phyloP scores from a whole-genome alignment of 1,140 invertebrate genomes.

The Drosophila malerkotliana region DNA sequence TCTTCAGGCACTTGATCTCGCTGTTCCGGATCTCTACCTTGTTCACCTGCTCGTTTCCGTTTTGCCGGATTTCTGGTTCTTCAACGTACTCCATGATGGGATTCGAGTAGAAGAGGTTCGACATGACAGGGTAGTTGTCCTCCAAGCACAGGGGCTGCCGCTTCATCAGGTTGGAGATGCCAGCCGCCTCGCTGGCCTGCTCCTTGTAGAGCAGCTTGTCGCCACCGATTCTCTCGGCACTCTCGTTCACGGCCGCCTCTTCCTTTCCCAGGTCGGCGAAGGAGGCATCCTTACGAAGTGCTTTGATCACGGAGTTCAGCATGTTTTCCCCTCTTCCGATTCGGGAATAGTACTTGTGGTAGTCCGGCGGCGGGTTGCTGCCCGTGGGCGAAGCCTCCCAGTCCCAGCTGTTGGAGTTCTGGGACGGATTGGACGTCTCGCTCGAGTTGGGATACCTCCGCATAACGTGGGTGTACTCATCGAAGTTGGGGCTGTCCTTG shows the following conservation, averaged over 20 bases:
- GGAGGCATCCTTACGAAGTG: conserved; percentile 62
- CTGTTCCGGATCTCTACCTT: conserved; percentile 70
- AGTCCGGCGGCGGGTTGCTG: conserved; percentile 33
- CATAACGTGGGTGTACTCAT: conserved; percentile 56
- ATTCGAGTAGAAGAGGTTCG: conserved; percentile 47
- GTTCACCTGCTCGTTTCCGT: conserved; percentile 40
- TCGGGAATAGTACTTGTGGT: conserved; percentile 60
- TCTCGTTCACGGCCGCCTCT: conserved; percentile 57
- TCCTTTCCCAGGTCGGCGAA: conserved; percentile 61
- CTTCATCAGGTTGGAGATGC: conserved; percentile 56
- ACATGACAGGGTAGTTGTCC: conserved; percentile 31
- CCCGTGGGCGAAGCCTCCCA: conserved; percentile 57
- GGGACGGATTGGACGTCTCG: conserved; percentile 70
- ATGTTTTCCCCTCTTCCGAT: conserved; percentile 61
- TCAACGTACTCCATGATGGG: conserved; percentile 45
- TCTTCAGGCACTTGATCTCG: conserved; percentile 82
- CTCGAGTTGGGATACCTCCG: conserved; percentile 69
- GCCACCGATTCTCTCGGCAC: conserved; percentile 42
- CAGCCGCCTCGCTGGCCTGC: conserved; percentile 50
- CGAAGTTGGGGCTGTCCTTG: conserved; percentile 61
- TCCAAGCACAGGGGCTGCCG: conserved; percentile 61
- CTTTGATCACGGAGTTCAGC: conserved; percentile 74
- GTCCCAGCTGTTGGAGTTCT: conserved; percentile 72
- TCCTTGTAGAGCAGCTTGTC: conserved; percentile 70
- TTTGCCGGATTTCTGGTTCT: conserved; percentile 30